Evolutionary conservation across 2,888 invertebrate genomes (phyloP).

Genomic region (Acanthosepion pharaonis): DNA sequence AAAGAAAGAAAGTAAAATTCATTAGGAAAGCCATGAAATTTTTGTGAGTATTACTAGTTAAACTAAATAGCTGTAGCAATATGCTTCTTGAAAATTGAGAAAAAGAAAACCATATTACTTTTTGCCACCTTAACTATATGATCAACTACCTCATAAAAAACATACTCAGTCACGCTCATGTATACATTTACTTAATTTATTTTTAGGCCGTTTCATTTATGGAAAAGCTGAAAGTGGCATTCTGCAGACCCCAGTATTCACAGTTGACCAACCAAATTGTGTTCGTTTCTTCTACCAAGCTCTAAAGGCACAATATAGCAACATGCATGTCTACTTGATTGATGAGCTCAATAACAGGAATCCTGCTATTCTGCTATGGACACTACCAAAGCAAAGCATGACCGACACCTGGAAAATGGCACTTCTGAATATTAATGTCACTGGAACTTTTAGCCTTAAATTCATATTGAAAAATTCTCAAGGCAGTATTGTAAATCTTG

Average conservation of each 20-base stretch:
- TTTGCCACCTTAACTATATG: background rate
- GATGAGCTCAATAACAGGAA: slow-evolving; percentile 44
- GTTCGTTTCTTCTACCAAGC: slow-evolving; percentile 66
- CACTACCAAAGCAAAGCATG: background rate
- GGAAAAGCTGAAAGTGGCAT: slow-evolving; percentile 51
- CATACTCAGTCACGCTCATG: background rate
- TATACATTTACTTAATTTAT: background rate
- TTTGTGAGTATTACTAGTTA: too few species aligned
- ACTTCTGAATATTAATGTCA: background rate
- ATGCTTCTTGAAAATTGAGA: too few species aligned
- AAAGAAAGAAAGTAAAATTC: too few species aligned
- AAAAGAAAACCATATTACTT: too few species aligned
- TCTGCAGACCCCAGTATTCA: slow-evolving; percentile 59
- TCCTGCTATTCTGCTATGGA: background rate
- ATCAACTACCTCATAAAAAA: too few species aligned
- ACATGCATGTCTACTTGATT: slow-evolving; percentile 55
- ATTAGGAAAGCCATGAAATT: too few species aligned
- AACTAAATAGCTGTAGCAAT: too few species aligned
- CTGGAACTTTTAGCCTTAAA: slow-evolving; percentile 49
- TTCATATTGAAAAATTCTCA: slow-evolving; percentile 59
- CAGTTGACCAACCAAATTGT: slow-evolving; percentile 58
- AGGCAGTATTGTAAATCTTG: slow-evolving; percentile 58
- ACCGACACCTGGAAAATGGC: slow-evolving; percentile 38
- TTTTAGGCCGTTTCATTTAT: slow-evolving; percentile 53
- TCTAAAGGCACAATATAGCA: slow-evolving; percentile 56